Base-by-base conservation (phyloP, 2,888 invertebrate species). In the Drosophila peninsularis region DNA sequence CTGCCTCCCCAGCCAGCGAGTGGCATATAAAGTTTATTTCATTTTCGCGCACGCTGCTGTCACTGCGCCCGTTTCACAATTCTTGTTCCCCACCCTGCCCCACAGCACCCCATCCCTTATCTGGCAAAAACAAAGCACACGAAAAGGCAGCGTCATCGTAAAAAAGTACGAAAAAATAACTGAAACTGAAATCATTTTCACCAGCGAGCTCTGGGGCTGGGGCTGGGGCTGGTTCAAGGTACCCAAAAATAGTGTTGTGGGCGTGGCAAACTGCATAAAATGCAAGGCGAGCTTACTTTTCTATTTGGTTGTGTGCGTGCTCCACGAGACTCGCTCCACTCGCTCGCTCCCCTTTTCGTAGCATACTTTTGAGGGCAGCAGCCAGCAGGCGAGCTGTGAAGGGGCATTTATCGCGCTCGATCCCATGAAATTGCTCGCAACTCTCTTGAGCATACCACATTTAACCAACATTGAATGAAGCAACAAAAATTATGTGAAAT, bases 381-480 rank as follows among this genome's bases (percentile, higher is more conserved):
- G 37, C 32, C n/a, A 47, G 27, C 19, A n/a, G 53, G 60, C 58
- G 49, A 45, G 34, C 49, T 42, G 14, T n/a, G 30, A 11, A n/a
- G 63, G 42, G 55, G 54, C 60, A 42, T 75, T 68, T 80, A 70
- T 63, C 63, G 61, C 45, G 45, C 41, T 41, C 68, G 61, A 68
- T 75, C 61, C 78, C 63, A 62, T 66, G 64, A 55, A 80, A 67
- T 58, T 71, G 54, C 61, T 61, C 32, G 52, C 37, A 56, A 58
- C 68, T 78, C 73, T 69, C 63, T 55, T 5, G 78, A 75, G 68
- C 45, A 56, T 47, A 53, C 56, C 61, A 70, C 63, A 80, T 73
- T 80, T 76, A 71, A 71, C 62, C 70, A 66, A 82, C 90, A 90
- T 83, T 90, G 90, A 90, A 90, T 89, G 84, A 81, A 84, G 88